Conservation (phyloP, 2,113 vertebrate species). For the Protomyctophum bolini region DNA sequence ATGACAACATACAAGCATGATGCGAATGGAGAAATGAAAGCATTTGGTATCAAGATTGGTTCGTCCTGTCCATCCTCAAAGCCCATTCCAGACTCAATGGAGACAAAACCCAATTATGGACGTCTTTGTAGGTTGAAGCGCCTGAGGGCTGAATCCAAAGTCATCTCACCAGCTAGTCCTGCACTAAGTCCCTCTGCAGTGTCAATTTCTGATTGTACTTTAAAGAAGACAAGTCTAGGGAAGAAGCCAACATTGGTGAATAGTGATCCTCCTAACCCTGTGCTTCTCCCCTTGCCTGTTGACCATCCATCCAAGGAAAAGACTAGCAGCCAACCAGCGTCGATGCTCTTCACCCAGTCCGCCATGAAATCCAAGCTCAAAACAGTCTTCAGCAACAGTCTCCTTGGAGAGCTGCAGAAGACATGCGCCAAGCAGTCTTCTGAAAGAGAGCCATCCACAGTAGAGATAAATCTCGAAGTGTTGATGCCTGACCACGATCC, state of each 20-base stretch:
- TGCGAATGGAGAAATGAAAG: too few species aligned
- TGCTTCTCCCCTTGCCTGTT: slow-evolving; percentile 57
- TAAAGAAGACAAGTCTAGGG: slow-evolving; percentile 35
- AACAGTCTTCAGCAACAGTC: slow-evolving; percentile 10
- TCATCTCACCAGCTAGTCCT: slow-evolving; percentile 20
- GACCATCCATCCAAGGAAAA: background rate
- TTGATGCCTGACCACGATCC: background rate
- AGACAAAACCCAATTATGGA: slow-evolving; percentile 10
- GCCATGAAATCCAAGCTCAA: slow-evolving; percentile 5
- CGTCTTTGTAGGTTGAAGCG: slow-evolving; percentile 3
- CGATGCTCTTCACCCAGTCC: background rate
- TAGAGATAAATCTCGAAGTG: background rate
- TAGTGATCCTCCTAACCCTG: slow-evolving; percentile 77
- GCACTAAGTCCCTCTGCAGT: background rate
- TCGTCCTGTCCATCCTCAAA: background rate
- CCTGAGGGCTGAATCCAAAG: slow-evolving; percentile 16
- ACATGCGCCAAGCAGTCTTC: background rate
- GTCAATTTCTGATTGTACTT: too few species aligned
- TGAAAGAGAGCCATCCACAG: background rate
- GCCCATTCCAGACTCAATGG: background rate
- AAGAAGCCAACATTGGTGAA: slow-evolving; percentile 42
- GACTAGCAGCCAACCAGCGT: background rate
- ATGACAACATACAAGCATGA: background rate
- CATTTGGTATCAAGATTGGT: background rate
- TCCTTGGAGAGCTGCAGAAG: slow-evolving; percentile 6